phyloP scores from a whole-genome alignment of 2,797 vertebrate species.

The Peromyscus attwateri region DNA sequence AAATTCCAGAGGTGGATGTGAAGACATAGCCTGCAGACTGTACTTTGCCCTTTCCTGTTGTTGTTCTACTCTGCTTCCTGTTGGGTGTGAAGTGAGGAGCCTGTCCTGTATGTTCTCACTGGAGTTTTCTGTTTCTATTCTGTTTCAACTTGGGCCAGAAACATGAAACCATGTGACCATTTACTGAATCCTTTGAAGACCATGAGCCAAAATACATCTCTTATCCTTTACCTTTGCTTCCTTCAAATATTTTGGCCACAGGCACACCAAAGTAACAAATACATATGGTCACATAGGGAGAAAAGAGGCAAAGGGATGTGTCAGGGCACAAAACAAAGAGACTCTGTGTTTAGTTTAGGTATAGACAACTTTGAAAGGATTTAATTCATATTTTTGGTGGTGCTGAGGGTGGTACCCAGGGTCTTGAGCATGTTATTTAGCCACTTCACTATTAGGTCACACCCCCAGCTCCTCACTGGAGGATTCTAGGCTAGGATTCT shows the following conservation, averaged over 20 bases:
- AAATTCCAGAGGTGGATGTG: not conserved
- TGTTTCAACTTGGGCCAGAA: not conserved
- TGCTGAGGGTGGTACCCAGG: not conserved
- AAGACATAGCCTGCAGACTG: no score
- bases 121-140: no score
- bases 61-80: not conserved
- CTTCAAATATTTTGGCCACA: not conserved
- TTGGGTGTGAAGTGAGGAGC: not conserved
- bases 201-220: no score
- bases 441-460: no score
- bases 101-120: not conserved
- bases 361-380: not conserved
- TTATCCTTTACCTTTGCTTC: not conserved
- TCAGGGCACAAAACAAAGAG: not conserved
- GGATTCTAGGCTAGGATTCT: not conserved
- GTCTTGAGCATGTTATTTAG: not conserved
- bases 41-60: not conserved
- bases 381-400: not conserved
- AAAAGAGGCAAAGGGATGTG: not conserved
- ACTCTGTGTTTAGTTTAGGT: not conserved
- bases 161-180: not conserved
- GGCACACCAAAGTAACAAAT: not conserved
- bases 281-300: rapidly evolving
- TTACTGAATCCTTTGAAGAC: no score
- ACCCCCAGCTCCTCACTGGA: not conserved